Base-by-base conservation (phyloP, 2,797 vertebrate genomes). In the Falco biarmicus region DNA sequence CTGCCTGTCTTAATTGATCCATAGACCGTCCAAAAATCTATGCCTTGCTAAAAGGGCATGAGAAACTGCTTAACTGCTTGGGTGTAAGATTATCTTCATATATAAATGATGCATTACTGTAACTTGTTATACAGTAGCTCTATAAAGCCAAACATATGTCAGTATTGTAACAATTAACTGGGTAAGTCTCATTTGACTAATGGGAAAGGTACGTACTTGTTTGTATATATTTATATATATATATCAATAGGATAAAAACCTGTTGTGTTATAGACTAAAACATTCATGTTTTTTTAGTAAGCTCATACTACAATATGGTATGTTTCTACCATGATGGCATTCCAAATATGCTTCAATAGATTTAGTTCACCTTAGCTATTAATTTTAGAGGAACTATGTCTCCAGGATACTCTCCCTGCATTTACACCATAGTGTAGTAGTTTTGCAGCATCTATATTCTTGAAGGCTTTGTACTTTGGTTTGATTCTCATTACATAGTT, bases 21-120 rank as follows among this genome's bases (percentile, higher is more conserved):
- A 15, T 56, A 95, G 39, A 32, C 45, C 20, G 16, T 32, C 24
- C 74, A 74, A 60, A 85, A 89, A 53, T 19, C 45, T 73, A 19
- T 4, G 4, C 37, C 47, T 69, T 89, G 26, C 63, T 87, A 73
- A 76, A 87, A 73, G 51, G 29, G 77, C 18, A 11, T 32, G 63
- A 63, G n/a, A 85, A 83, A 9, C 37, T 32, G 31, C 90, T 94
- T 94, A 83, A 9, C 37, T 32, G 31, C 90, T 94, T 94, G 48
- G 14, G 37, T 65, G 25, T 70, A 64, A 75, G 51, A 80, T 76
- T 94, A 57, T 74, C 57, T 77, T 87, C 61, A 83, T 87, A 76
- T 95, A 94, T 93, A 91, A 87, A 32, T 90, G 66, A 75, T 94
- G 54, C 60, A 28, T 24, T 56, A 39, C 24, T 71, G 53, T 74